These are phyloP conservation scores for Masticophis lateralis DNA, from an alignment of 2,797 vertebrate genomes.

Conservation along the genomic window DNA sequence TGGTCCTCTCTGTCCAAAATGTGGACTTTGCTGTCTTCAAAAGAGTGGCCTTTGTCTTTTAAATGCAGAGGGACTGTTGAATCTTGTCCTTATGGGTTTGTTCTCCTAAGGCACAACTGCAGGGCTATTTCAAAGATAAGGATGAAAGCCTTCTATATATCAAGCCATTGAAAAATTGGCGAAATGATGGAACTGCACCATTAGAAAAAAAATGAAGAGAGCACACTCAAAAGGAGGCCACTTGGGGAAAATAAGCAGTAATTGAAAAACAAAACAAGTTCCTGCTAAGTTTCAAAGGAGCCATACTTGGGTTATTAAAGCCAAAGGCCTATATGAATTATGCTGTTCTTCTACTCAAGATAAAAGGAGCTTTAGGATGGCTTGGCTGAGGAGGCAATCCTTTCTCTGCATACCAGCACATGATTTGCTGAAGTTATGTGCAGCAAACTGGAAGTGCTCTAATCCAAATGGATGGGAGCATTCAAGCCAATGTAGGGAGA, in stretches of 20 bases:
- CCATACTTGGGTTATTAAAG: background rate
- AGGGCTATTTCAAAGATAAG: background rate
- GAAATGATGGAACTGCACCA: background rate
- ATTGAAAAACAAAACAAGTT: background rate
- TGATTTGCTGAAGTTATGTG: background rate
- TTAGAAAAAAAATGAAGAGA: background rate
- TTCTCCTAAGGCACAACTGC: background rate
- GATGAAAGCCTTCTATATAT: background rate
- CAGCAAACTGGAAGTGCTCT: background rate
- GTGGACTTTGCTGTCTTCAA: too few relatives aligned
- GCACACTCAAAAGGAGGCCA: background rate
- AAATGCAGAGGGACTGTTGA: too few relatives aligned
- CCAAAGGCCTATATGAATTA: background rate
- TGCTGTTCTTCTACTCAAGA: background rate
- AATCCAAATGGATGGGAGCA: background rate
- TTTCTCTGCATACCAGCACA: background rate
- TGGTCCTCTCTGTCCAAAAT: too few relatives aligned
- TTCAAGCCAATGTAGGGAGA: background rate
- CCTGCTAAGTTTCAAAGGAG: background rate
- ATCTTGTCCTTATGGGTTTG: too few relatives aligned
- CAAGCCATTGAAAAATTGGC: background rate
- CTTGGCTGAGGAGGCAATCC: background rate
- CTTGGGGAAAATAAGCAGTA: background rate
- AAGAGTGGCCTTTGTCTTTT: too few relatives aligned
- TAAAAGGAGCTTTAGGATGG: background rate